These are phyloP conservation scores for Morinoia aosen DNA, from an alignment of 2,888 invertebrate species.

Conservation along the genomic window DNA sequence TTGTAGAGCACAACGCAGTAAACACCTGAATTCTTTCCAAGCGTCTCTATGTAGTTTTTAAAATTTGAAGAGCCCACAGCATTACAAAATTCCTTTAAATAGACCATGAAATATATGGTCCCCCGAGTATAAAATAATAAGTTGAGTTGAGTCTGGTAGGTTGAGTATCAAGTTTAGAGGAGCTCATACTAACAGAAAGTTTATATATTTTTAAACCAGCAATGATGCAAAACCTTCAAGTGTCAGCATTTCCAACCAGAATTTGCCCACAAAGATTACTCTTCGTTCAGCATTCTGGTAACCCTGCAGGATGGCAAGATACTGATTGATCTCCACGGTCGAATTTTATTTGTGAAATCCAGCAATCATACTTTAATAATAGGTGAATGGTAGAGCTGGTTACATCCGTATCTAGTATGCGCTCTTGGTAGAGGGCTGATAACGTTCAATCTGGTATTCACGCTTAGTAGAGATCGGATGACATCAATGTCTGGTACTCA, in stretches of 20 bases:
- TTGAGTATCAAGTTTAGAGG: neutral
- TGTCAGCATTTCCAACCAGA: no score
- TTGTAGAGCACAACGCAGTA: neutral
- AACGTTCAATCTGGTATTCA: no score
- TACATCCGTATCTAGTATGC: no score
- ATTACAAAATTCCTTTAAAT: neutral
- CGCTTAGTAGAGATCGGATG: no score
- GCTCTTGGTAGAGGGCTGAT: neutral
- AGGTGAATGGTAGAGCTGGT: no score
- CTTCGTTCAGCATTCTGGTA: no score
- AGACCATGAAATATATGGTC: neutral
- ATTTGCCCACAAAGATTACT: no score
- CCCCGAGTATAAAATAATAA: neutral
- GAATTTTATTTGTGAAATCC: no score
- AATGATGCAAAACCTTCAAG: neutral
- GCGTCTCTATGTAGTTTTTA: neutral
- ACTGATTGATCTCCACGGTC: no score
- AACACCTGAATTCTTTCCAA: neutral
- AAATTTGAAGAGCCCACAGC: neutral
- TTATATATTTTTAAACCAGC: neutral
- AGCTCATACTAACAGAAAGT: conserved; percentile 23
- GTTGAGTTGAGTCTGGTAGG: neutral
- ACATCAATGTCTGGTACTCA: no score
- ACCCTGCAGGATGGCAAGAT: no score
- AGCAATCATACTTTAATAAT: no score